Evolutionary conservation across 2,797 vertebrate species (phyloP).

Genomic region (Myotis planiceps): DNA sequence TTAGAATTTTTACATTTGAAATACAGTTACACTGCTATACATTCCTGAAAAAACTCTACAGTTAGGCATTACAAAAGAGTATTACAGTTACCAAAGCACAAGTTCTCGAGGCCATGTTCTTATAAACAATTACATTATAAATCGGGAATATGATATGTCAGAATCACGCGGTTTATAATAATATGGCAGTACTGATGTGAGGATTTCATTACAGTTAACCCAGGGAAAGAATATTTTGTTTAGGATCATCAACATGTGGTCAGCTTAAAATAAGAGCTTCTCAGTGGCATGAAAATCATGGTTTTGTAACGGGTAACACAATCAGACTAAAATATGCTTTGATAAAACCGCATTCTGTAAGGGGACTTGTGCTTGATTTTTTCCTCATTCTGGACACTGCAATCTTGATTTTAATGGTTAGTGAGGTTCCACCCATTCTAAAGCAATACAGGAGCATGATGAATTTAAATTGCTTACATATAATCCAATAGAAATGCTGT

Average conservation of each 20-base stretch:
- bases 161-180: neutral
- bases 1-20: neutral
- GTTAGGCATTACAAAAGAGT: neutral
- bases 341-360: neutral
- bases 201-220: neutral
- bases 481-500: neutral
- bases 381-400: neutral
- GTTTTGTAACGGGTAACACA: neutral
- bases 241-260: neutral
- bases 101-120: neutral
- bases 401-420: neutral
- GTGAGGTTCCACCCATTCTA: neutral
- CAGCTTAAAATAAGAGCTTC: neutral
- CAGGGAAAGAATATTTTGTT: neutral
- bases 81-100: neutral
- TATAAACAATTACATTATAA: neutral
- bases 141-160: neutral
- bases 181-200: neutral
- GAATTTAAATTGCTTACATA: neutral
- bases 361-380: neutral
- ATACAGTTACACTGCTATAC: neutral
- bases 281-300: neutral
- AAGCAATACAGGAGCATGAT: neutral
- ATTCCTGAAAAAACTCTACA: neutral
- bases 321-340: neutral